Conservation (phyloP, 2,888 invertebrate genomes). For the Tetrapedia diversipes region DNA sequence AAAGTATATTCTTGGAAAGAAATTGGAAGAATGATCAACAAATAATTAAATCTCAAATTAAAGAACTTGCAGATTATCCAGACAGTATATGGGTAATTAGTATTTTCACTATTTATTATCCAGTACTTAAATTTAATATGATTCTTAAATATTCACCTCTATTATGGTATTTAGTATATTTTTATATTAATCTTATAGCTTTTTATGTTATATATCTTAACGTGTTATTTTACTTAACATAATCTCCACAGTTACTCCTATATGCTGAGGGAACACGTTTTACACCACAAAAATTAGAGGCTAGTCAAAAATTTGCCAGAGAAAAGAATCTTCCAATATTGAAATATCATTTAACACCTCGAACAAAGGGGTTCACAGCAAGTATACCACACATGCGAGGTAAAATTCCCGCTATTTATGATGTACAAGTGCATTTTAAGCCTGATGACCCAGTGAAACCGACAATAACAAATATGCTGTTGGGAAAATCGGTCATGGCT, state of each 20-base stretch:
- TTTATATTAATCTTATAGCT: not conserved
- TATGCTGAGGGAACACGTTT: slow-evolving; percentile 98
- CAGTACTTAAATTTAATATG: not conserved
- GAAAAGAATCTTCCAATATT: slow-evolving; percentile 93
- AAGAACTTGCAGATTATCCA: slow-evolving; percentile 93
- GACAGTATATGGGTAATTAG: slow-evolving; percentile 91
- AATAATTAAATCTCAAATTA: slow-evolving; percentile 91
- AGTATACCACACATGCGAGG: slow-evolving; percentile 92
- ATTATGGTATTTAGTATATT: not conserved
- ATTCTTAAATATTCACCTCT: not conserved
- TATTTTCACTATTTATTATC: not conserved
- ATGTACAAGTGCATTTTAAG: slow-evolving; percentile 90
- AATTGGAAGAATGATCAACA: slow-evolving; percentile 95
- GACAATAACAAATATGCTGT: slow-evolving; percentile 90
- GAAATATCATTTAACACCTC: slow-evolving; percentile 95
- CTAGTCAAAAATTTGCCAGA: slow-evolving; percentile 93
- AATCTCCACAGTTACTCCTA: slow-evolving; percentile 87
- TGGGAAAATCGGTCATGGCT: slow-evolving; percentile 89
- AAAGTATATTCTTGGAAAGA: slow-evolving; percentile 96
- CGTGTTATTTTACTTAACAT: slow-evolving; percentile 14
- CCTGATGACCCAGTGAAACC: slow-evolving; percentile 87
- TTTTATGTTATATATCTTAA: not conserved
- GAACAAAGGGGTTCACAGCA: slow-evolving; percentile 96
- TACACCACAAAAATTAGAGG: slow-evolving; percentile 93
- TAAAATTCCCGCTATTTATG: slow-evolving; percentile 92